Percentiles rank a stretch among this genome's conserved stretches.
phyloP scores from a whole-genome alignment of 2,888 invertebrate genomes.

The Eupithecia subumbrata region DNA sequence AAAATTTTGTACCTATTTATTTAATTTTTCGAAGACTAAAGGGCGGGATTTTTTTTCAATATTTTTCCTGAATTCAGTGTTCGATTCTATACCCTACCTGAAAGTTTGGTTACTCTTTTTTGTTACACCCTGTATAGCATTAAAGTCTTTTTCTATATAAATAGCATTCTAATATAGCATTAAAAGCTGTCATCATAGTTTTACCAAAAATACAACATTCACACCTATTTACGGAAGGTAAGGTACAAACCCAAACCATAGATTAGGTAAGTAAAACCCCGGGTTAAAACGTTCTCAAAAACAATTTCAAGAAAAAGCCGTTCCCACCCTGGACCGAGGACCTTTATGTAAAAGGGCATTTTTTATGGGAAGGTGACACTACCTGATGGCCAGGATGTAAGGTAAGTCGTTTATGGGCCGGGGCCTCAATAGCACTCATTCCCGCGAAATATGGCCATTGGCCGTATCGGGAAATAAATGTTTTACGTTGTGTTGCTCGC shows the following conservation, averaged over 20 bases:
- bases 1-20: too few relatives aligned
- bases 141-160: too few relatives aligned
- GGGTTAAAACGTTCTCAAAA: constrained; percentile 15
- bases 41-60: too few relatives aligned
- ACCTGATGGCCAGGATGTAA: constrained; percentile 26
- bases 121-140: neutral
- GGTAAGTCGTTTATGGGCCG: constrained; percentile 28
- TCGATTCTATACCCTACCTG: too few relatives aligned
- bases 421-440: constrained; percentile 25
- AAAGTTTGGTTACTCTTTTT: too few relatives aligned
- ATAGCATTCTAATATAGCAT: neutral
- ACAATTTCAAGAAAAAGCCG: constrained; percentile 13
- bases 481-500: constrained; percentile 14
- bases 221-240: neutral
- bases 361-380: constrained; percentile 36
- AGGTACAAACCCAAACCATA: neutral
- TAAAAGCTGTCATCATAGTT: neutral
- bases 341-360: constrained; percentile 24
- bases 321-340: neutral
- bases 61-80: too few relatives aligned
- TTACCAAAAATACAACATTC: neutral
- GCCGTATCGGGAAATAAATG: constrained; percentile 23
- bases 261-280: constrained; percentile 6
- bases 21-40: too few relatives aligned
- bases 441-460: constrained; percentile 23